Conservation (phyloP, 2,888 invertebrate species). For the Calameuta idolon region DNA sequence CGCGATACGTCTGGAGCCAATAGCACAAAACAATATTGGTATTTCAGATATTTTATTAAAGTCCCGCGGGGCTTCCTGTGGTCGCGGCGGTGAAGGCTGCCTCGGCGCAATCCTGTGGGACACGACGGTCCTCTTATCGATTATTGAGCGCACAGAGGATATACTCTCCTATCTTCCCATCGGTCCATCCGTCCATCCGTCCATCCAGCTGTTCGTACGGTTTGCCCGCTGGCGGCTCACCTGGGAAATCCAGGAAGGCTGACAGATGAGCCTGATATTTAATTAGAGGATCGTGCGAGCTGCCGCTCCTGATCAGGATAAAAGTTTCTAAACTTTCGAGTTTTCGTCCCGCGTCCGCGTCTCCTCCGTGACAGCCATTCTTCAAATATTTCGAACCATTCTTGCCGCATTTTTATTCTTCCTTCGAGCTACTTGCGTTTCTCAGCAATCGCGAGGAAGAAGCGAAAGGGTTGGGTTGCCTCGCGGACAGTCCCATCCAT, state of each 20-base stretch:
- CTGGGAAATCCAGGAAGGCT: constrained; percentile 43
- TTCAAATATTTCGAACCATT: too few relatives aligned
- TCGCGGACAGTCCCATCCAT: constrained; percentile 46
- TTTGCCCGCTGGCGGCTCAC: constrained; percentile 23
- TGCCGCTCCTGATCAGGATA: too few relatives aligned
- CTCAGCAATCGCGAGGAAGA: constrained; percentile 25
- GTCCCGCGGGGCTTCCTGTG: constrained; percentile 48
- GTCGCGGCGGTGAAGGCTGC: constrained; percentile 29
- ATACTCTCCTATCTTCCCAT: constrained; percentile 4
- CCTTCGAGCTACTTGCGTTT: neutral
- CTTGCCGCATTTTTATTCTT: neutral
- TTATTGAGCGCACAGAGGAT: constrained; percentile 45
- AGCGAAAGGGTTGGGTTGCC: constrained; percentile 28
- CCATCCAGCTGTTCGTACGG: constrained; percentile 10
- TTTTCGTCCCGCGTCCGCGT: too few relatives aligned
- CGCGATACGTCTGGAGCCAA: neutral
- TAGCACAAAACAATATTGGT: constrained; percentile 46
- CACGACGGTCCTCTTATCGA: constrained; percentile 49
- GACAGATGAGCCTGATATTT: constrained; percentile 47
- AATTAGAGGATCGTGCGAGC: constrained; percentile 30
- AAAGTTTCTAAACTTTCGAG: too few relatives aligned
- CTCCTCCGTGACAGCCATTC: too few relatives aligned
- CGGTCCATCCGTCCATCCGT: constrained; percentile 3
- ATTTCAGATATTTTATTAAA: constrained; percentile 65
- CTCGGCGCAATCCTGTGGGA: constrained; percentile 28